These are phyloP conservation scores for Chionomys nivalis DNA, from an alignment of 2,113 vertebrate species.

Conservation along the genomic window DNA sequence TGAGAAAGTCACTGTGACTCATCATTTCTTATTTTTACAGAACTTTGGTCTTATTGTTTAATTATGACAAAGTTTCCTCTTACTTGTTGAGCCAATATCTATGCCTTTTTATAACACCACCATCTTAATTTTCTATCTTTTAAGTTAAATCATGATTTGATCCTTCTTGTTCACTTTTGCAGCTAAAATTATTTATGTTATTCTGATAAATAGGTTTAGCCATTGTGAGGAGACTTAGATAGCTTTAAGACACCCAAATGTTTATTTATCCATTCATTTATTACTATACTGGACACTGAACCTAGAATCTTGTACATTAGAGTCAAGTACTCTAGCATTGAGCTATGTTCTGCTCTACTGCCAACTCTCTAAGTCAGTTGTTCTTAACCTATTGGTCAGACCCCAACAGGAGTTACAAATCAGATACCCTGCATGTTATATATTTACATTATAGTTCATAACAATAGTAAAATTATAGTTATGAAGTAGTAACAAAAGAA, in stretches of 20 bases:
- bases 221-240: slow-evolving; percentile 4
- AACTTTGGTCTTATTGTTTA: neutral
- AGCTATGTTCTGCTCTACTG: neutral
- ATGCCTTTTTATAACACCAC: neutral
- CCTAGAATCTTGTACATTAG: neutral
- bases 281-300: neutral
- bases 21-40: neutral
- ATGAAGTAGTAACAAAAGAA: neutral
- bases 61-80: neutral
- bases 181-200: slow-evolving; percentile 24
- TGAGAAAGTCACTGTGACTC: neutral
- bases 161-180: neutral
- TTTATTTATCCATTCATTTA: neutral
- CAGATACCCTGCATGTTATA: neutral
- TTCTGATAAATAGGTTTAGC: neutral
- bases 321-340: neutral
- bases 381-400: neutral
- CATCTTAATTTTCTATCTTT: neutral
- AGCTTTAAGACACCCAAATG: slow-evolving; percentile 1
- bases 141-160: neutral
- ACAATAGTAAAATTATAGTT: too few relatives aligned
- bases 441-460: neutral
- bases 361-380: neutral
- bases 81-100: neutral
- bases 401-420: neutral